Base-by-base conservation (phyloP, 2,888 invertebrate species). In the Drosophila yooni region DNA sequence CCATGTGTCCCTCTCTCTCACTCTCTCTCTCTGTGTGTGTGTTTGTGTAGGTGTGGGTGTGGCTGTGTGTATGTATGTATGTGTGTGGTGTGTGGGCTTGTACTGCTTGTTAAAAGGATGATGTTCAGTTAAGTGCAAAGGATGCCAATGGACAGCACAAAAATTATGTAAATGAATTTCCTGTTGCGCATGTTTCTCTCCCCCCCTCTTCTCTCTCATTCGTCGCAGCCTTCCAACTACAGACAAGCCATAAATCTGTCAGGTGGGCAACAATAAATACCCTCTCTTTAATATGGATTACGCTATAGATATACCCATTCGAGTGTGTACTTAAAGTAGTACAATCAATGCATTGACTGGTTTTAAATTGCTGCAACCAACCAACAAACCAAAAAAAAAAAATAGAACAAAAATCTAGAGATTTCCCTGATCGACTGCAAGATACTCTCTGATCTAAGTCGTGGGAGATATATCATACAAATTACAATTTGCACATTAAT, bases 131-230 rank as follows among this genome's bases (percentile, higher is more conserved):
- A 86, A 83, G 81, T 74, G 90, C 89, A 90, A 90, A 83, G 90
- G 87, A 88, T 90, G 53, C 79, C 78, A 71, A 75, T 61, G 82
- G 72, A 76, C 84, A 84, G 72, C 81, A 66, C 85, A 86, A 83
- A 86, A 86, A 86, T 86, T 86, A 86, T 86, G 86, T 88, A 86
- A 86, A 86, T 86, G 79, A 86, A 86, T 88, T 88, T 86, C 87
- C 86, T 88, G 82, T 86, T 88, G 86, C 88, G 52, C 61, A 54
- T 63, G 60, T 33, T 67, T 58, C 46, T 36, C 52, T 57, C 59
- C 33, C 53, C 51, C 60, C 13, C 10, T 21, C 21, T 21, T 21
- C 18, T 1, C 25, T 2, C 36, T 7, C 29, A 25, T 13, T 1
- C 57, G 40, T n/a, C 10, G 10, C 21, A 21, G 25, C 29, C 52